Base-by-base conservation (phyloP, 2,113 vertebrate species). In the Sinocyclocheilus anshuiensis region DNA sequence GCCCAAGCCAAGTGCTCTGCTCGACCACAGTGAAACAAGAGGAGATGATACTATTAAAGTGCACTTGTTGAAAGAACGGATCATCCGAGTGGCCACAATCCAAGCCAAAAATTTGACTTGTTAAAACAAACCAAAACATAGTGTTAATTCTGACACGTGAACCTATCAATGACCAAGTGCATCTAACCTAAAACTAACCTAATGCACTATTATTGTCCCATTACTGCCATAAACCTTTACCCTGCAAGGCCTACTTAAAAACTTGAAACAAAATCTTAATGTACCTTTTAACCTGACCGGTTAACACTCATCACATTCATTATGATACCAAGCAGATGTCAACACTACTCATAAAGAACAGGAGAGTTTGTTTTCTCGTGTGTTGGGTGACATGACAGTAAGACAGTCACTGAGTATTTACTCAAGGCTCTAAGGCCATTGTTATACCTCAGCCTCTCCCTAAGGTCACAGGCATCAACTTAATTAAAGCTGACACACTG, bases 401-500 rank as follows among this genome's bases (percentile, higher is more conserved):
- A 84, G 82, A 84, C 82, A 74, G 69, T 74, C 82, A 24, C 13
- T 57, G 82, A 69, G 50, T 84, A 74, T 84, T 84, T 74, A 84
- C 53, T 74, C 48, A 84, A 84, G 67, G 69, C 82, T 84, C 50
- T 26, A 74, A 72, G 82, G 33, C 82, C 69, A 84, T 84, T 84
- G 82, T 84, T 84, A 42, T 74, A 12, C 82, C 48, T 84, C 50
- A 84, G 82, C 69, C 50, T 84, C 33, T 74, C 82, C 82, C 82
- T 86, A 76, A 86, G 77, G 85, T 82, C 85, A 74, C 45, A 50
- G 79, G 63, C 72, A 81, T 74, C 55, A 48, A 75, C 79, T 86
- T 86, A 86, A 86, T 86, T 86, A 75, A 81, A 82, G 36, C n/a
- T 76, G 85, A 86, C 85, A 86, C 69, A 82, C 74, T 63, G 57